Conservation (phyloP, 1,140 invertebrate species). For the Akabosia matsudoensis region DNA sequence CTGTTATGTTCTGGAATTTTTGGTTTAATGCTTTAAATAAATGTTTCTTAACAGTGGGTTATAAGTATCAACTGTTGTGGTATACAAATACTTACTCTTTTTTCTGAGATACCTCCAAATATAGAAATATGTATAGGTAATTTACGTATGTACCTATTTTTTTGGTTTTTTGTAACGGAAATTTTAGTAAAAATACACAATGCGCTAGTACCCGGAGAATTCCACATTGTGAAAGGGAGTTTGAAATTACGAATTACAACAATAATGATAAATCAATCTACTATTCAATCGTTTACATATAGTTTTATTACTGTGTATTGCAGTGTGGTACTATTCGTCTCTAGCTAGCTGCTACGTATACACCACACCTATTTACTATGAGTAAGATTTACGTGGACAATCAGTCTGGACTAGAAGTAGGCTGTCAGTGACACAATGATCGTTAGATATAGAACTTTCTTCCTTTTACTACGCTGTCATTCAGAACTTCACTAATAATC, state of each 20-base stretch:
- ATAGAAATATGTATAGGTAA: too few relatives aligned
- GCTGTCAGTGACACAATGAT: conserved; percentile 6
- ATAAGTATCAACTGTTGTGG: not conserved
- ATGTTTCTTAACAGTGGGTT: not conserved
- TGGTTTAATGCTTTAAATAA: not conserved
- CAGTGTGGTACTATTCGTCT: not conserved
- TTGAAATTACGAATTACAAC: not conserved
- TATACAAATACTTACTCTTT: not conserved
- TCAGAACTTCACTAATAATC: too few relatives aligned
- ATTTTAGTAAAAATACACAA: not conserved
- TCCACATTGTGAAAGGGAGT: not conserved
- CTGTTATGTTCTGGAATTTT: not conserved
- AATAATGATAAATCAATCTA: too few relatives aligned
- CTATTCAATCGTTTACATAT: too few relatives aligned
- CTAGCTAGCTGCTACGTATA: not conserved
- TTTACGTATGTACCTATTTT: too few relatives aligned
- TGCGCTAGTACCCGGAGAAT: not conserved
- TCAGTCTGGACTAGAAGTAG: conserved; percentile 21
- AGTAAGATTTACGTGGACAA: conserved; percentile 2
- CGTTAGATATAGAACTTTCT: too few relatives aligned
- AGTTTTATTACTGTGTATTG: not conserved
- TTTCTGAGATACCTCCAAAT: too few relatives aligned
- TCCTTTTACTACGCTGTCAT: too few relatives aligned
- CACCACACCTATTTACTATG: not conserved
- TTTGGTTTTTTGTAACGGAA: too few relatives aligned